Evolutionary conservation across 2,113 vertebrate species (phyloP).

Genomic region (Pelusios castaneus): DNA sequence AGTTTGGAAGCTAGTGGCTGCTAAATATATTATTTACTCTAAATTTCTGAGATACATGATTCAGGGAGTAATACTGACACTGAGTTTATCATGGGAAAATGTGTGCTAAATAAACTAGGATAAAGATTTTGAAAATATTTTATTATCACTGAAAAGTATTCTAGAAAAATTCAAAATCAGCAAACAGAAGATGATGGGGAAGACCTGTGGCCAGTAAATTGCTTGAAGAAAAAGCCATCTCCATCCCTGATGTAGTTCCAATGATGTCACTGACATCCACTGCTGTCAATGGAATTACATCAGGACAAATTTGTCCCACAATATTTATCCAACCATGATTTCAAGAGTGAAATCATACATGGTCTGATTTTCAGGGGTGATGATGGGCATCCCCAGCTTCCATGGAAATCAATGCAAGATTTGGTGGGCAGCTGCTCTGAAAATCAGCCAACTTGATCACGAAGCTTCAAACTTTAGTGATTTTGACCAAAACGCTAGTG

Average conservation of each 20-base stretch:
- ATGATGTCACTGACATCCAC: fast-evolving
- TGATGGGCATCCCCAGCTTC: neutral
- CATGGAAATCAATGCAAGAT: neutral
- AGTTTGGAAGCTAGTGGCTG: neutral
- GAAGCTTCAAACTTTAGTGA: neutral
- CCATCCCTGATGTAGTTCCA: neutral
- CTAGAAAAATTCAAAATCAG: neutral
- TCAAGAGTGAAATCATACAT: neutral
- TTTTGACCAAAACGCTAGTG: neutral
- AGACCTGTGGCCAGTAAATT: neutral
- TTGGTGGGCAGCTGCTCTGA: neutral
- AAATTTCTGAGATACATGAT: neutral
- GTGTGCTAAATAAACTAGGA: neutral
- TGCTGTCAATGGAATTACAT: neutral
- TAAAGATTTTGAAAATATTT: neutral
- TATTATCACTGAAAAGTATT: neutral
- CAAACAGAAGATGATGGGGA: neutral
- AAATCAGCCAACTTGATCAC: fast-evolving
- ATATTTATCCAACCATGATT: neutral
- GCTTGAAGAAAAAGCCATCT: neutral
- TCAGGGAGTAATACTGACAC: neutral
- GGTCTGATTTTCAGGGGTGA: neutral
- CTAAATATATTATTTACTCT: neutral
- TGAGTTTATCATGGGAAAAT: neutral
- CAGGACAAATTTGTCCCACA: neutral